Evolutionary conservation across 2,888 invertebrate species (phyloP).

Genomic region (Noctua comes): DNA sequence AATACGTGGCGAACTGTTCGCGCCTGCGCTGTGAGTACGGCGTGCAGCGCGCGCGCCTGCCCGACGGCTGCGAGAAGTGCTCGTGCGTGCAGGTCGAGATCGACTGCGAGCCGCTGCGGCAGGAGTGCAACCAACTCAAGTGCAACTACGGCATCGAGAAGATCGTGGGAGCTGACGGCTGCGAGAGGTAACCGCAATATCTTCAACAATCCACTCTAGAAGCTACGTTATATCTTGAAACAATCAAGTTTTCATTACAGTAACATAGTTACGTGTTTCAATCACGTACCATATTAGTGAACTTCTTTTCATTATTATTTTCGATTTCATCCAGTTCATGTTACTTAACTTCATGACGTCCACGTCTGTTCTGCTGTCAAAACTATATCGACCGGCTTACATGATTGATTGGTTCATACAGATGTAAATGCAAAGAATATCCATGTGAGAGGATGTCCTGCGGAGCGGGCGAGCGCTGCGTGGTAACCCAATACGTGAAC

Average conservation of each 20-base stretch:
- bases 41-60: conserved; percentile 90
- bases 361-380: not conserved
- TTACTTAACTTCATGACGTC: not conserved
- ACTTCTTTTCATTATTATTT: not conserved
- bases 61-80: conserved; percentile 92
- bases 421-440: conserved; percentile 87
- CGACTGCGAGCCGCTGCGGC: conserved; percentile 89
- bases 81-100: conserved; percentile 77
- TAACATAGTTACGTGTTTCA: not conserved
- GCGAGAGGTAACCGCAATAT: conserved; percentile 73
- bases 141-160: conserved; percentile 93
- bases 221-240: not conserved
- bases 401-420: conserved; percentile 66
- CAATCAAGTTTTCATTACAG: not conserved
- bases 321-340: not conserved
- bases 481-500: conserved; percentile 90
- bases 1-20: conserved; percentile 90
- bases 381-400: not conserved
- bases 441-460: conserved; percentile 93
- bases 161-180: conserved; percentile 73
- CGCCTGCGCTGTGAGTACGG: conserved; percentile 93
- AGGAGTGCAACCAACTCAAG: conserved; percentile 91
- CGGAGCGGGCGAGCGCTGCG: conserved; percentile 92
- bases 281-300: not conserved
- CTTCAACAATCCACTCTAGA: not conserved